Evolutionary conservation across 2,888 invertebrate species (phyloP), one percentile per base, ranked within the genome.

Genomic region (Apodemia zela): DNA sequence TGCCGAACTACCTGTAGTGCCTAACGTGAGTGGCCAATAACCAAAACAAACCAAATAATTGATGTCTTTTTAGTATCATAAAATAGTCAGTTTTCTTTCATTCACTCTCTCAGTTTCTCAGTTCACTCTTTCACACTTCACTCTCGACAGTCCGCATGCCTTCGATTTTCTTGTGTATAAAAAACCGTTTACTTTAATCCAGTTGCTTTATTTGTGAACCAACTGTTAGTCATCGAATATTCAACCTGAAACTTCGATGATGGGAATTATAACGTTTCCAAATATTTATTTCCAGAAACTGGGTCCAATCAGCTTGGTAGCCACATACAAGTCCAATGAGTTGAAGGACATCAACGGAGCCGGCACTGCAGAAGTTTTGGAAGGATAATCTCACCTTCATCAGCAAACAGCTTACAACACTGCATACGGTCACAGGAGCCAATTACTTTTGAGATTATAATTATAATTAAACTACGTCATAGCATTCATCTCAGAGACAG

Each of bases 261-360:
- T 35, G 1, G 1, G 10, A 10, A 3, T 38, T 38, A 13, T 38
- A 38, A 38, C 38, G 13, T 38, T 38, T 10, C 38, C 2, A 38
- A 38, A 3, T 38, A 59, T 62, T 67, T 59, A 6, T 69, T 77
- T 75, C 47, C 84, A 93, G 85, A 93, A 92, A 80, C 71, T 88
- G 0, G 96, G 96, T 5, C 92, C 93, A 63, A 93, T 94, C 67
- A 94, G 93, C 74, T 87, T 96, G 64, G 93, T 96, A 13, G 95
- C 94, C 0, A 95, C 95, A 13, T 96, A 96, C 82, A 93, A 93
- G 60, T 95, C 96, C 0, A 93, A 84, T 35, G 93, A 96, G 76
- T 85, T 96, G 11, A 91, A 94, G 63, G 96, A 96, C 73, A 93
- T 96, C 66, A 93, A 91, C 7, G 96, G 96, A 47, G 94, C 94